Percentiles rank a stretch among this genome's conserved stretches.
phyloP scores from a whole-genome alignment of 2,113 vertebrate genomes.

The Lipophrys pholis region DNA sequence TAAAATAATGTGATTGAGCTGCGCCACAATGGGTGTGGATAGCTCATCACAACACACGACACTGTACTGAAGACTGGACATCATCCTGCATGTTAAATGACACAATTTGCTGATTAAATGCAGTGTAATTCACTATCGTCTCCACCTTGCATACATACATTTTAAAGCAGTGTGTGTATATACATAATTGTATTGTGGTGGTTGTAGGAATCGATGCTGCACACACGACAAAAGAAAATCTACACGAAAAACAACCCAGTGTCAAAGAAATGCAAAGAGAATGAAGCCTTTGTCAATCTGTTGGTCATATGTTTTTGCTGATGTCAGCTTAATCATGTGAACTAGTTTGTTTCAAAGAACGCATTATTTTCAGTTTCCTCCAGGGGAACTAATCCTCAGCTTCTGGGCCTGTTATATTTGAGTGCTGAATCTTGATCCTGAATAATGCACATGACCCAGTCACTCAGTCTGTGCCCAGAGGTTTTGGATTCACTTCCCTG shows the following conservation, averaged over 20 bases:
- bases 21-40: constrained; percentile 37
- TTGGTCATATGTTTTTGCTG: constrained; percentile 16
- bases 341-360: constrained; percentile 28
- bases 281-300: constrained; percentile 15
- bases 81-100: neutral
- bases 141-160: too few relatives aligned
- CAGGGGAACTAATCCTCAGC: constrained; percentile 5
- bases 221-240: too few relatives aligned
- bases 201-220: too few relatives aligned
- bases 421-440: constrained; percentile 26
- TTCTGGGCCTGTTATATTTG: neutral
- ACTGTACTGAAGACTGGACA: neutral
- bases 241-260: neutral
- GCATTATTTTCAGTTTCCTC: constrained; percentile 34
- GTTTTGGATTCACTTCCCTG: neutral
- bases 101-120: too few relatives aligned
- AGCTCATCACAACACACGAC: neutral
- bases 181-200: too few relatives aligned
- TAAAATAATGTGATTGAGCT: constrained; percentile 2
- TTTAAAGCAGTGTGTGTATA: too few relatives aligned
- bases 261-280: neutral
- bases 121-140: too few relatives aligned
- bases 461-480: neutral
- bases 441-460: constrained; percentile 39
- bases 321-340: constrained; percentile 58